These are phyloP conservation scores for Hirtodrosophila alboralis DNA, from an alignment of 2,888 invertebrate species.

Conservation along the genomic window DNA sequence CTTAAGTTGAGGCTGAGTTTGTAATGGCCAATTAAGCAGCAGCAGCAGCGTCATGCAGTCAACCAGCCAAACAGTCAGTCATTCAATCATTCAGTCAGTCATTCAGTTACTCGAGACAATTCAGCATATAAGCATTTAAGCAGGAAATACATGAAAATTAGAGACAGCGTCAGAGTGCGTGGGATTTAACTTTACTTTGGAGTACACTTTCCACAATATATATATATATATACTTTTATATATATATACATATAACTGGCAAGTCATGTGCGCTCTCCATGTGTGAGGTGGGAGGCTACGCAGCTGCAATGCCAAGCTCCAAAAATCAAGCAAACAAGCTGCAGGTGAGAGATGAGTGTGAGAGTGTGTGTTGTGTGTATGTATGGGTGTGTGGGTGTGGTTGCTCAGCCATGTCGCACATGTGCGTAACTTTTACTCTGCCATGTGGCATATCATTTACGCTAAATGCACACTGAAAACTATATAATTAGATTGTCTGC, in stretches of 20 bases:
- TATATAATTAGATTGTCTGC: slow-evolving; percentile 71
- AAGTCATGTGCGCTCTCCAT: slow-evolving; percentile 66
- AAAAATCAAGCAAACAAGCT: slow-evolving; percentile 40
- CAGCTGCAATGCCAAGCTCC: slow-evolving; percentile 43
- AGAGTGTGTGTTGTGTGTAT: slow-evolving; percentile 6
- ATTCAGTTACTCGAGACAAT: slow-evolving; percentile 44
- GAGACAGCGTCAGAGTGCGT: slow-evolving; percentile 55
- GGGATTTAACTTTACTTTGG: slow-evolving; percentile 62
- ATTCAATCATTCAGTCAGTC: slow-evolving; percentile 28
- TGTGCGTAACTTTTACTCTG: slow-evolving; percentile 37
- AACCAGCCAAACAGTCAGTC: slow-evolving; percentile 38
- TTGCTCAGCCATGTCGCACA: slow-evolving; percentile 63
- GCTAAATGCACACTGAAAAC: slow-evolving; percentile 71
- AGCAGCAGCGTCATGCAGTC: slow-evolving; percentile 39
- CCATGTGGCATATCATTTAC: slow-evolving; percentile 70
- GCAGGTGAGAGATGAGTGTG: slow-evolving; percentile 45
- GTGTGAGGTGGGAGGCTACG: slow-evolving; percentile 64
- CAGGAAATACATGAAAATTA: slow-evolving; percentile 62
- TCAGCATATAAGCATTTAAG: too few relatives aligned
- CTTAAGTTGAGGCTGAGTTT: slow-evolving; percentile 47
- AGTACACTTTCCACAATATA: slow-evolving; percentile 53
- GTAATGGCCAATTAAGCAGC: slow-evolving; percentile 77
- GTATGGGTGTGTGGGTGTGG: slow-evolving; percentile 13
- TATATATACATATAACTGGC: slow-evolving; percentile 37
- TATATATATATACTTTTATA: too few relatives aligned